A percentile compares a stretch with the other conserved stretches of the same genome.
These are phyloP conservation scores for Diarsia brunnea DNA, from an alignment of 2,888 invertebrate species.

Conservation along the genomic window DNA sequence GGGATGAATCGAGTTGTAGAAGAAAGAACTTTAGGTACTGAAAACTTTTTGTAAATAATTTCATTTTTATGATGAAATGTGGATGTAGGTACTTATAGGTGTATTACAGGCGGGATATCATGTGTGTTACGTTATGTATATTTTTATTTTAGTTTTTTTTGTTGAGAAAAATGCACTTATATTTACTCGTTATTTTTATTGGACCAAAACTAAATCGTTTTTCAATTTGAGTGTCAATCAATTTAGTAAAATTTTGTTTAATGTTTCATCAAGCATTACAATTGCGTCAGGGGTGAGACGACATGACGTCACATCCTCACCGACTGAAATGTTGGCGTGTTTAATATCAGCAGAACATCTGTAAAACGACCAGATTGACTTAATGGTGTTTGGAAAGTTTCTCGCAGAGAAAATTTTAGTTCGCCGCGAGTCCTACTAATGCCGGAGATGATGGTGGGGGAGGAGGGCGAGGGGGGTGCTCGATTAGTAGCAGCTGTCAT, in stretches of 20 bases:
- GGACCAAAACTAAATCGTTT: neutral
- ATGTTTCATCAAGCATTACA: neutral
- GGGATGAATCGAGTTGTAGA: neutral
- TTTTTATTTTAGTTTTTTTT: neutral
- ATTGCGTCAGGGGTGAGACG: constrained; percentile 16
- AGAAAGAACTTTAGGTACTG: neutral
- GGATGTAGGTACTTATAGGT: no score
- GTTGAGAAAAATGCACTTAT: neutral
- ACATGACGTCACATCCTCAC: constrained; percentile 8
- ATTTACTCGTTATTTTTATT: neutral
- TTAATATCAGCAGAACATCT: constrained; percentile 86
- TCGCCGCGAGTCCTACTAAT: constrained; percentile 81
- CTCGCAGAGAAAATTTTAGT: constrained; percentile 86
- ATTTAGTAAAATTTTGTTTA: neutral
- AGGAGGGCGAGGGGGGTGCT: constrained; percentile 59
- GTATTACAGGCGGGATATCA: no score
- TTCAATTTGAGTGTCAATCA: neutral
- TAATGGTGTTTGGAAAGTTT: constrained; percentile 89
- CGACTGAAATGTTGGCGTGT: constrained; percentile 41
- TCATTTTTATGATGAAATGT: neutral
- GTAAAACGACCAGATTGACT: constrained; percentile 88
- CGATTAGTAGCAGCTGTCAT: constrained; percentile 89
- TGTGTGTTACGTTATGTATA: no score
- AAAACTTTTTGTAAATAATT: neutral
- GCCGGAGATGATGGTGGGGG: constrained; percentile 68